phyloP scores from a whole-genome alignment of 92 coral and sea anemone genomes.

The Parazoanthus darwini region DNA sequence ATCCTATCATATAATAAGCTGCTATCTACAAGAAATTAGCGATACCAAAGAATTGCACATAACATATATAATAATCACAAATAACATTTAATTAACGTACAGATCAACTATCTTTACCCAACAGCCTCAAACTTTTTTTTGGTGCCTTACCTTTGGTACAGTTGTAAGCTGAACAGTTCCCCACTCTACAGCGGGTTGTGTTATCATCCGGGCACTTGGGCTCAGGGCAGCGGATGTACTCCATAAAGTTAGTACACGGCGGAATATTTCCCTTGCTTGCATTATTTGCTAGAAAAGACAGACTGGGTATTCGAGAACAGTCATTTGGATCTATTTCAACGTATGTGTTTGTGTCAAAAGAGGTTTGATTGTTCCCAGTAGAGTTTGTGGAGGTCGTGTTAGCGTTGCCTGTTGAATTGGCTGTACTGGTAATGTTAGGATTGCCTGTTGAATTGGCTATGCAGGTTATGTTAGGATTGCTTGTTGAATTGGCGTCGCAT shows the following conservation, averaged over 20 bases:
- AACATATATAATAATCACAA: no score
- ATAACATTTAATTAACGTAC: no score
- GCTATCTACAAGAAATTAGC: no score
- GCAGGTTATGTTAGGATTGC: background rate
- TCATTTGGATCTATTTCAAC: background rate
- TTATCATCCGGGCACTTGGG: constrained; percentile 35
- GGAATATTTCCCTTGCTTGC: constrained; percentile 4
- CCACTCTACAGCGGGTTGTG: constrained; percentile 24
- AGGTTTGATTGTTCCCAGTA: background rate
- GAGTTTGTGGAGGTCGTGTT: background rate
- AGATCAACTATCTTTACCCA: no score
- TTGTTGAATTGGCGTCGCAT: background rate
- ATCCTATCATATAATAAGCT: no score
- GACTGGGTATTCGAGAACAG: constrained; percentile 8
- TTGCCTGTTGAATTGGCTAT: background rate
- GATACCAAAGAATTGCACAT: no score
- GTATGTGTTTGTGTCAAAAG: background rate
- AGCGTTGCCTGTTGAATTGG: background rate
- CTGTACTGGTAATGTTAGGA: no score
- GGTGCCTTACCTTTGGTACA: constrained; percentile 17
- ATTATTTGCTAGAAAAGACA: background rate
- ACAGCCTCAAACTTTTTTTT: background rate
- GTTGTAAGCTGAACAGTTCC: constrained; percentile 17
- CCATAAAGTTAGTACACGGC: background rate
- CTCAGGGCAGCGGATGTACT: constrained; percentile 22